Base-by-base conservation (phyloP, 2,888 invertebrate genomes). In the Phortica okadai region DNA sequence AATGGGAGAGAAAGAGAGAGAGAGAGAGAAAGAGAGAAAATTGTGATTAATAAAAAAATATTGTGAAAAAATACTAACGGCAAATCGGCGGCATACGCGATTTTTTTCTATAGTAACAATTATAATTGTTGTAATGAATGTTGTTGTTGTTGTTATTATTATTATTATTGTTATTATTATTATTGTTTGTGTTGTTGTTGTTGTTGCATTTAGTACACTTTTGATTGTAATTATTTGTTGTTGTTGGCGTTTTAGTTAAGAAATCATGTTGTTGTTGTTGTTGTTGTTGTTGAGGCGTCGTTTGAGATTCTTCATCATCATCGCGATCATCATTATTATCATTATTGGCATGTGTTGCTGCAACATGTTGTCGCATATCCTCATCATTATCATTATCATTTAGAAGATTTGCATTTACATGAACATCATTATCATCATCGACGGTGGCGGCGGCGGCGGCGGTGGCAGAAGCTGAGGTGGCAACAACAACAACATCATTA, bases 1-100 rank as follows among this genome's bases (percentile, higher is more conserved):
- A 11, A 6, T 50, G 50, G 14, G 50, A 11, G 50, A 50, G 10
- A 50, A 6, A 50, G 50, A 50, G 8, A 14, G 50, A 14, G 50
- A 50, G 50, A 50, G 14, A 2, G 50, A 50, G 50, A 50, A 3
- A 50, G 50, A 50, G 50, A 50, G 14, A 62, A 62, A 62, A 16
- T 25, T 25, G 25, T 25, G 25, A 25, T 62, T 25, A 25, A 16
- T 62, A 8, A 62, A 62, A 79, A 79, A 75, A 78, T 45, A 69
- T 69, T 16, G 21, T 54, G 74, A 78, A 79, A 74, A 82, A 82
- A 91, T 91, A 91, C 91, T 91, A 91, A 91, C 91, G 90, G 91
- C 91, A 91, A 90, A 90, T 90, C 87, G 91, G 89, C 87, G 90
- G 88, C 89, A 91, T 88, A 89, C 91, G 91, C 85, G 91, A 89